Conservation (phyloP, 2,797 vertebrate species). For the Galaxias olidus region DNA sequence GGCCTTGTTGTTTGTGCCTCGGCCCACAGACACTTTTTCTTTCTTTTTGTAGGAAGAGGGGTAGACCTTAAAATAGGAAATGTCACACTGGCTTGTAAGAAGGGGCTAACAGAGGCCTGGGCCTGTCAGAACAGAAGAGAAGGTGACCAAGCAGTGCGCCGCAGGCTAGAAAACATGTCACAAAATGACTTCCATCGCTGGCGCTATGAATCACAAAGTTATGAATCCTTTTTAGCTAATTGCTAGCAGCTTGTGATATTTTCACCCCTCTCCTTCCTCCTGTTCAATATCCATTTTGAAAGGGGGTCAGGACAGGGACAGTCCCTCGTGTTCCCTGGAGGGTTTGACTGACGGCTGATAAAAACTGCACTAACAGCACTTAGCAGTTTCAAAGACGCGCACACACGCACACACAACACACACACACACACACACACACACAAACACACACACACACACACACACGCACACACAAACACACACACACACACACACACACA, state of each 20-base stretch:
- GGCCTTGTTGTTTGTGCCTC: slow-evolving; percentile 68
- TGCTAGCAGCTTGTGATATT: slow-evolving; percentile 96
- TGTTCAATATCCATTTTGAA: slow-evolving; percentile 99
- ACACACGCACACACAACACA: slow-evolving; percentile 34
- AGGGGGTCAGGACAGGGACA: slow-evolving; percentile 70
- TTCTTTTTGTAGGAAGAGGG: slow-evolving; percentile 70
- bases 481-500: neutral
- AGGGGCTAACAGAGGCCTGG: slow-evolving; percentile 74
- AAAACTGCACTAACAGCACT: slow-evolving; percentile 92
- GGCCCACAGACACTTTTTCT: slow-evolving; percentile 68
- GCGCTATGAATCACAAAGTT: slow-evolving; percentile 95
- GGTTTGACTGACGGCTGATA: slow-evolving; percentile 73
- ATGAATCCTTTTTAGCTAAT: slow-evolving; percentile 99
- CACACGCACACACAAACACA: slow-evolving; percentile 3
- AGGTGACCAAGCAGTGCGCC: slow-evolving; percentile 16
- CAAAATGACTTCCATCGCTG: slow-evolving; percentile 92
- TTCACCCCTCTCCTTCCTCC: slow-evolving; percentile 76
- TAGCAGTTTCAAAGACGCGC: slow-evolving; percentile 82
- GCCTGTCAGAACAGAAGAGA: slow-evolving; percentile 42
- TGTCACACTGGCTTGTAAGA: slow-evolving; percentile 79
- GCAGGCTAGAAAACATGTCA: slow-evolving; percentile 66
- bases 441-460: slow-evolving; percentile 11
- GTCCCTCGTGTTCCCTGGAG: slow-evolving; percentile 81
- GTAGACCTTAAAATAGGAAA: slow-evolving; percentile 81
- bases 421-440: slow-evolving; percentile 38